Evolutionary conservation across 2,888 invertebrate species (phyloP), one percentile per base, ranked within the genome.

Genomic region (Hydraecia micacea): DNA sequence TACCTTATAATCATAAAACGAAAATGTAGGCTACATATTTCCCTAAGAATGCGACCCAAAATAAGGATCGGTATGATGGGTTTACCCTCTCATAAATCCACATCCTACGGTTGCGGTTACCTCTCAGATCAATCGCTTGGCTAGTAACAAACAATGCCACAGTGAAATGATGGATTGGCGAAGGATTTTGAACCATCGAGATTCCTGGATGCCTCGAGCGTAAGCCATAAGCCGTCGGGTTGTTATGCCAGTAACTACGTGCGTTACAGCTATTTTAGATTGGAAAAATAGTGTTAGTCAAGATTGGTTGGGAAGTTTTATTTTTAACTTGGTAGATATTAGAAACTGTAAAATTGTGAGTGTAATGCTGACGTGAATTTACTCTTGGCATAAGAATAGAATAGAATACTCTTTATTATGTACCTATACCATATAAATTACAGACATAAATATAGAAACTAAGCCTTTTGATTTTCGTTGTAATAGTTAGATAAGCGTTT

Each of bases 131-230:
- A 15, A 55, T 36, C 36, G 25, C 1, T 67, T 46, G 60, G 46
- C 46, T 55, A 32, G 55, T 46, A 73, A 73, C 68, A 60, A 73
- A 81, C 63, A 60, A 60, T 42, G 58, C 55, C 49, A 21, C 11
- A 46, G 42, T 11, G 8, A 60, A 36, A 28, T 77, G 69, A 73
- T 73, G 52, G 63, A 81, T 81, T n/a, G 32, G 11, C 11, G 42
- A 42, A 28, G 52, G 62, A 80, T 80, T 80, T 73, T 74, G 63
- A 77, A 72, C 63, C 58, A 65, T 81, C 67, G 49, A 63, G 18
- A 42, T 81, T 42, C 49, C 58, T n/a, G 9, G 7, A 32, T 60
- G 42, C 62, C 18, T 67, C 36, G 32, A 39, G 49, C 25, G 9
- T 28, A 60, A 73, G 36, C 67, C 42, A 2, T 80, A 68, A 62